Evolutionary conservation across 2,113 vertebrate genomes (phyloP).

Genomic region (Gobiocypris rarus): DNA sequence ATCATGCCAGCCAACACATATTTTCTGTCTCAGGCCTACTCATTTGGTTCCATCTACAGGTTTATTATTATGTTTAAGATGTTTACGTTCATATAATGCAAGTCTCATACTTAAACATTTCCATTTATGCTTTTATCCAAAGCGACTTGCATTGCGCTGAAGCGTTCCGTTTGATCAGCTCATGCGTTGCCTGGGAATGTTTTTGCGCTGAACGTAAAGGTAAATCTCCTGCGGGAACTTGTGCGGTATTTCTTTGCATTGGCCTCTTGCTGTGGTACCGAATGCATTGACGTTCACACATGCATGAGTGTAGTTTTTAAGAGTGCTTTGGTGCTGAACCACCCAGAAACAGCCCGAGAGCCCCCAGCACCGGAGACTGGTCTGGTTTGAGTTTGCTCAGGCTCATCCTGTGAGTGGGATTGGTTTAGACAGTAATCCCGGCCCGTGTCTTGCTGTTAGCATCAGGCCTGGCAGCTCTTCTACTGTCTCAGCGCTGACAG

Average conservation of each 20-base stretch:
- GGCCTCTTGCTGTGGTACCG: neutral
- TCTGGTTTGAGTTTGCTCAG: neutral
- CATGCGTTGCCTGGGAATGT: neutral
- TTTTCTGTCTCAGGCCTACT: too few relatives aligned
- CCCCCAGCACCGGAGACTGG: too few relatives aligned
- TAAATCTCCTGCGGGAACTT: neutral
- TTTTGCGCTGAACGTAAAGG: neutral
- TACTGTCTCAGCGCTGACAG: conserved; percentile 70
- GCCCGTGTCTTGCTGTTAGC: neutral
- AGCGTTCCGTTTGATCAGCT: neutral
- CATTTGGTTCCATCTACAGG: too few relatives aligned
- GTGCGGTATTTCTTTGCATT: neutral
- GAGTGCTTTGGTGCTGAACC: too few relatives aligned
- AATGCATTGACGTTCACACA: neutral
- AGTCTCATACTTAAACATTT: neutral
- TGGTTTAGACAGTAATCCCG: conserved; percentile 69
- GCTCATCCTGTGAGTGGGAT: conserved; percentile 56
- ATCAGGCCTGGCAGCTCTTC: conserved; percentile 62
- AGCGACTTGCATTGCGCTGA: neutral
- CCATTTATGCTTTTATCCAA: neutral
- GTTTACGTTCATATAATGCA: too few relatives aligned
- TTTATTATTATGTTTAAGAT: too few relatives aligned
- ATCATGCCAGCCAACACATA: too few relatives aligned
- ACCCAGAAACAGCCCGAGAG: neutral
- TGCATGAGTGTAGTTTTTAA: neutral